phyloP scores from a whole-genome alignment of 2,113 vertebrate species.

The Macroglossus sobrinus region DNA sequence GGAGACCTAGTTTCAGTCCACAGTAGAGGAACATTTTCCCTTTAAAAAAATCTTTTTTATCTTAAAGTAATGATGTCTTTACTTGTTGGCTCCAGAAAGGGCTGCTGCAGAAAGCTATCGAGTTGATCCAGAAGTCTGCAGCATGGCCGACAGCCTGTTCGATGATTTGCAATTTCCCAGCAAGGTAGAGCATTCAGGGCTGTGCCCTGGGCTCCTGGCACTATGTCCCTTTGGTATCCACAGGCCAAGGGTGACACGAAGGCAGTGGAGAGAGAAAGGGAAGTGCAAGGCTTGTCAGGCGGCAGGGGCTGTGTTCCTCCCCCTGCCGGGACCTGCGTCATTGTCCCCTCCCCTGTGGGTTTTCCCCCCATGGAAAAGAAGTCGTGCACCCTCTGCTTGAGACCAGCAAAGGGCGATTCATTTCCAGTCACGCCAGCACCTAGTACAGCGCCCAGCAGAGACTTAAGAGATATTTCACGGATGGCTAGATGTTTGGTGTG shows the following conservation, averaged over 20 bases:
- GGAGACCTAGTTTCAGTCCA: background rate
- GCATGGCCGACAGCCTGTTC: background rate
- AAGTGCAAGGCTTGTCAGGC: too few relatives aligned
- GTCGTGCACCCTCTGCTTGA: background rate
- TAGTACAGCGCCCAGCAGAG: background rate
- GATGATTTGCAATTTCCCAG: background rate
- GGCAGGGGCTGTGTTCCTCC: background rate
- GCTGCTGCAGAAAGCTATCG: background rate
- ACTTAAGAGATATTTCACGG: background rate
- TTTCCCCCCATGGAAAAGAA: background rate
- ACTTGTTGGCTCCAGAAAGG: background rate
- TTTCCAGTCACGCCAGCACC: background rate
- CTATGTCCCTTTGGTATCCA: background rate
- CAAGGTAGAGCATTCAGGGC: background rate
- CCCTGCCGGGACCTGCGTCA: too few relatives aligned
- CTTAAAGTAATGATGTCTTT: background rate
- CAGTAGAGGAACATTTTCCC: background rate
- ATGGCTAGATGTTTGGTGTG: background rate
- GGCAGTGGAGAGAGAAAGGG: background rate
- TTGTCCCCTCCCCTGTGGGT: too few relatives aligned
- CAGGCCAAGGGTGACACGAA: accelerated
- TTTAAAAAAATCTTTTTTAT: background rate
- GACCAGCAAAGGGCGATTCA: background rate
- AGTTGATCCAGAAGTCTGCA: background rate
- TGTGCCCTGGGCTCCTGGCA: background rate